Evolutionary conservation across 2,113 vertebrate species (phyloP), one percentile per base, ranked within the genome.

Genomic region (Gadus chalcogrammus): DNA sequence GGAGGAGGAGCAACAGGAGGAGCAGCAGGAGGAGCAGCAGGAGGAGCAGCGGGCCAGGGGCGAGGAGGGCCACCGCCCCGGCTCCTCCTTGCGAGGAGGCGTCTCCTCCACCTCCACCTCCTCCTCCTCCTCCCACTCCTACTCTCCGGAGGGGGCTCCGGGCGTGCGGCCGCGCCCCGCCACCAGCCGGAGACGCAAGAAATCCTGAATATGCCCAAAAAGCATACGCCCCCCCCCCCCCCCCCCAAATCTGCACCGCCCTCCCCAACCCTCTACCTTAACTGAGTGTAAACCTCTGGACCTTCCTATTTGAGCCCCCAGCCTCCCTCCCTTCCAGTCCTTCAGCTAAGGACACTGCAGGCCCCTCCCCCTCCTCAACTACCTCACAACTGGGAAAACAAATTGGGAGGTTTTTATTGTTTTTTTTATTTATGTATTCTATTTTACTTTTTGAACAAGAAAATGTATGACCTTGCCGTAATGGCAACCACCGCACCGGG

Each of bases 111-210:
- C 93, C 2, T 18, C 58, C 58, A 8, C 59, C 59, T 20, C 59
- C 20, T 18, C 59, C 59, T 18, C 59, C 7, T 61, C 20, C 17
- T 61, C 92, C 71, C 91, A 91, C 16, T 94, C 95, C 63, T 90
- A 82, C 0, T 95, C 93, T 1, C 94, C 95, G 0, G 97, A 98
- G 85, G 97, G 98, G 82, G 90, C 91, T 27, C 91, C 84, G 42
- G 42, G 42, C 66, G 62, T 85, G 87, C 94, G 93, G 79, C 94
- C 93, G 63, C 94, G 94, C 83, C 93, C 93, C 86, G 93, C 93
- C 52, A 92, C 93, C 52, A 91, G 94, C 87, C 96, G 95, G 82
- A 96, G 95, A 85, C 92, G 96, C 87, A 98, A 95, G 93, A 97
- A 96, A 89, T 94, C 94, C 88, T 95, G 95, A 90, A 80, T 72